Evolutionary conservation across 2,113 vertebrate species (phyloP).

Genomic region (Clarias magur): DNA sequence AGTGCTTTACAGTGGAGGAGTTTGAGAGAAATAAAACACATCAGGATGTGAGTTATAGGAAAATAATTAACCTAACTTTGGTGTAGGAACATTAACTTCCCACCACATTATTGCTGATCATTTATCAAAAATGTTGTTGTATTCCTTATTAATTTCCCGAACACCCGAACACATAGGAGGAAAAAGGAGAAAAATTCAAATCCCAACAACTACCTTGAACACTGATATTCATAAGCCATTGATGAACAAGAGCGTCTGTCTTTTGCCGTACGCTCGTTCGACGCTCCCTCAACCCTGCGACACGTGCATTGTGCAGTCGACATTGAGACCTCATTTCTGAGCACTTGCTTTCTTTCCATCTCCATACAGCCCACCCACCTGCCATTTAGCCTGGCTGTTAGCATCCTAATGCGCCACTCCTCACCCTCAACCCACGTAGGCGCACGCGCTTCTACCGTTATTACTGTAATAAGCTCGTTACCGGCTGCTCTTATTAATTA

Average conservation of each 20-base stretch:
- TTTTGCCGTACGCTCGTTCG: not conserved
- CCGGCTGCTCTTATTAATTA: constrained; percentile 39
- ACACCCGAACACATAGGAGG: not conserved
- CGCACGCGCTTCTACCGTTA: not conserved
- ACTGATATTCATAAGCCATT: constrained; percentile 17
- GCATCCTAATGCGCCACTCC: constrained; percentile 8
- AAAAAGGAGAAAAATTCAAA: not conserved
- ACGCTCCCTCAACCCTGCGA: not conserved
- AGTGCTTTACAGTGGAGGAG: no score
- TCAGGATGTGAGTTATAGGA: no score
- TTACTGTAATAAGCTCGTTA: constrained; percentile 7
- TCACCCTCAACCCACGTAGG: constrained; percentile 25
- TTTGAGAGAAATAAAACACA: no score
- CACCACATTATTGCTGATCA: not conserved
- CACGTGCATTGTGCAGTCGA: constrained; percentile 22
- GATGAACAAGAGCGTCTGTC: not conserved
- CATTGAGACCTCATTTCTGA: not conserved
- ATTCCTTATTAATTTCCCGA: not conserved
- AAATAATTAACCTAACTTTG: no score
- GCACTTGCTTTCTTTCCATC: not conserved
- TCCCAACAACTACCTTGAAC: not conserved
- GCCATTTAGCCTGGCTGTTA: constrained; percentile 19
- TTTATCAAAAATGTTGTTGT: not conserved
- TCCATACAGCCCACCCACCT: constrained; percentile 19
- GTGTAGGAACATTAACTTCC: not conserved